Conservation (phyloP, 2,888 invertebrate genomes). For the Anaspis maculata region DNA sequence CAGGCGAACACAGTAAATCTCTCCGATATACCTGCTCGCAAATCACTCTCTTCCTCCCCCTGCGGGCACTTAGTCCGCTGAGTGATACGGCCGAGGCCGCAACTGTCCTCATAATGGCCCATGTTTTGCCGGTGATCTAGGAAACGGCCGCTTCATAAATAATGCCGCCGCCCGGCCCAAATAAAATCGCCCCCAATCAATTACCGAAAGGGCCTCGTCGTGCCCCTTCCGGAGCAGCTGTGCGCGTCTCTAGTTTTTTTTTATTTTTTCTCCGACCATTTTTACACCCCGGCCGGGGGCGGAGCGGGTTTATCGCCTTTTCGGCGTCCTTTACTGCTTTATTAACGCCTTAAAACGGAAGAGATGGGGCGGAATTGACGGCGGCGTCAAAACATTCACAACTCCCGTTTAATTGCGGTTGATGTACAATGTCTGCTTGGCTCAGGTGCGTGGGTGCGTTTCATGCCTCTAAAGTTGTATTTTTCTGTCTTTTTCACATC, state of each 20-base stretch:
- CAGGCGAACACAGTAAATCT: conserved; percentile 26
- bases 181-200: conserved; percentile 37
- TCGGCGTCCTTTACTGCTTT: conserved; percentile 11
- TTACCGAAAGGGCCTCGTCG: conserved; percentile 29
- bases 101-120: conserved; percentile 35
- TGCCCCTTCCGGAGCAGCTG: too few relatives aligned
- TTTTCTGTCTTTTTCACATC: too few relatives aligned
- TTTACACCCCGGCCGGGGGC: conserved; percentile 9
- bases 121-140: conserved; percentile 35
- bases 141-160: conserved; percentile 38
- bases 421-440: too few relatives aligned
- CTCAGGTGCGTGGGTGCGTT: too few relatives aligned
- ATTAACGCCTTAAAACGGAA: conserved; percentile 12
- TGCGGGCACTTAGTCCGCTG: conserved; percentile 24
- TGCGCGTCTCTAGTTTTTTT: too few relatives aligned
- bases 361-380: too few relatives aligned
- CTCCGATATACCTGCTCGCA: conserved; percentile 26
- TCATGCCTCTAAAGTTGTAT: too few relatives aligned
- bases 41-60: conserved; percentile 31
- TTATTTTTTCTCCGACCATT: conserved; percentile 12
- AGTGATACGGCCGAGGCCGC: conserved; percentile 27
- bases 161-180: conserved; percentile 31
- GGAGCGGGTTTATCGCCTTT: conserved; percentile 13
- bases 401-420: too few relatives aligned
- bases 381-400: too few relatives aligned